These are phyloP conservation scores for Pipa parva DNA, from an alignment of 2,113 vertebrate species.

Conservation along the genomic window DNA sequence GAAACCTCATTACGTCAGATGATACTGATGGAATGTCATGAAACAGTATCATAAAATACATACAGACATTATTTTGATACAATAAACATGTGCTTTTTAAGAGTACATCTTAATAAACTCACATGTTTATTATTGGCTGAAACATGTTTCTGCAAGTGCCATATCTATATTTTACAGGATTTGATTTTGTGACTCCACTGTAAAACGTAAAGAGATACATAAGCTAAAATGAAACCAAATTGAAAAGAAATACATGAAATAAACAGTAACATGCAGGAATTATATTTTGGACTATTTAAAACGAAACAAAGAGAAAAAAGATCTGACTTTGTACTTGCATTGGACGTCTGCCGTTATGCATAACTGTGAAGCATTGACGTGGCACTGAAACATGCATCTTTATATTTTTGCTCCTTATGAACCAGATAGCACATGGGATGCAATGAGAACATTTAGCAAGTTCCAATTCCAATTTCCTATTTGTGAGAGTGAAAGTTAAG, in stretches of 20 bases:
- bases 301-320: constrained; percentile 42
- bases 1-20: constrained; percentile 98
- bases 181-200: constrained; percentile 46
- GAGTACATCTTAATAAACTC: constrained; percentile 87
- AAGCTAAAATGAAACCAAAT: background rate
- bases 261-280: background rate
- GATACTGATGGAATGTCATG: constrained; percentile 99
- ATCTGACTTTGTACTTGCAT: constrained; percentile 48
- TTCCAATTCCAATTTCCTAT: constrained; percentile 56
- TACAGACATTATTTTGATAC: constrained; percentile 99
- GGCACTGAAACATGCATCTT: constrained; percentile 99
- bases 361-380: constrained; percentile 91
- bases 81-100: constrained; percentile 99
- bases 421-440: constrained; percentile 99
- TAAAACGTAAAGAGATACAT: constrained; percentile 2
- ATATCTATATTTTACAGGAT: constrained; percentile 90
- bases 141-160: constrained; percentile 99
- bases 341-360: constrained; percentile 42
- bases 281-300: constrained; percentile 18
- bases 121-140: constrained; percentile 99
- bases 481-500: constrained; percentile 48
- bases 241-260: background rate
- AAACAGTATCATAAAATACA: constrained; percentile 99
- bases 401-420: constrained; percentile 99
- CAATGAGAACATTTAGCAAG: constrained; percentile 76